Conservation (phyloP, 2,797 vertebrate species). For the Heteromormyrus szaboi region DNA sequence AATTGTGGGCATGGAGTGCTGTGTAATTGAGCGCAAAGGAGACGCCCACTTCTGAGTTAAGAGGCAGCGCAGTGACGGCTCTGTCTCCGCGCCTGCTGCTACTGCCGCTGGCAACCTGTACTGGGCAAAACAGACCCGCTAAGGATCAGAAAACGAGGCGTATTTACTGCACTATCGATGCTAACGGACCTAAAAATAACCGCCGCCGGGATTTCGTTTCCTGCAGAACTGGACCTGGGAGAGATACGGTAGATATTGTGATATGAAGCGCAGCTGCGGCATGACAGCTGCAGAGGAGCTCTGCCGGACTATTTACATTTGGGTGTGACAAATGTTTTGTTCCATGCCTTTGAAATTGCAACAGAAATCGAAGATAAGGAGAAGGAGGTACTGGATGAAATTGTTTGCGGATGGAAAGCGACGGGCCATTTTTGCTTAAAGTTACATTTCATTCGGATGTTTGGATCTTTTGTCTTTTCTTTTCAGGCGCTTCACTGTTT, state of each 20-base stretch:
- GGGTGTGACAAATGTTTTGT: slow-evolving; percentile 51
- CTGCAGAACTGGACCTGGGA: neutral
- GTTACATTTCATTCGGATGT: slow-evolving; percentile 13
- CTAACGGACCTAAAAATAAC: neutral
- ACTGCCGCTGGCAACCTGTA: neutral
- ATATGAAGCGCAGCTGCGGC: slow-evolving; percentile 15
- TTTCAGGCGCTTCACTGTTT: neutral
- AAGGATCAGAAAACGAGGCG: neutral
- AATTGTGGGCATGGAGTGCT: neutral
- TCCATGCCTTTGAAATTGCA: slow-evolving; percentile 27
- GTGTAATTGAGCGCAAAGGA: slow-evolving; percentile 22
- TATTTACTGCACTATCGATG: neutral
- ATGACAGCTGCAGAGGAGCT: slow-evolving; percentile 34
- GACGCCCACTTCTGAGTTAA: slow-evolving; percentile 46
- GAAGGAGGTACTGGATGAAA: neutral
- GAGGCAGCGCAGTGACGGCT: slow-evolving; percentile 5
- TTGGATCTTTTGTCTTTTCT: neutral
- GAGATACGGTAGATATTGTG: neutral
- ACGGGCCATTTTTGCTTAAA: neutral
- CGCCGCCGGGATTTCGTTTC: neutral
- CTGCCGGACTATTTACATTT: slow-evolving; percentile 25
- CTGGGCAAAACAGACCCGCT: neutral
- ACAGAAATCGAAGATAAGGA: neutral
- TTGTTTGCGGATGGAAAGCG: neutral
- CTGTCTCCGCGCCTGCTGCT: neutral